These are phyloP conservation scores for Ochropacha duplaris DNA, from an alignment of 2,888 invertebrate species.

Conservation along the genomic window DNA sequence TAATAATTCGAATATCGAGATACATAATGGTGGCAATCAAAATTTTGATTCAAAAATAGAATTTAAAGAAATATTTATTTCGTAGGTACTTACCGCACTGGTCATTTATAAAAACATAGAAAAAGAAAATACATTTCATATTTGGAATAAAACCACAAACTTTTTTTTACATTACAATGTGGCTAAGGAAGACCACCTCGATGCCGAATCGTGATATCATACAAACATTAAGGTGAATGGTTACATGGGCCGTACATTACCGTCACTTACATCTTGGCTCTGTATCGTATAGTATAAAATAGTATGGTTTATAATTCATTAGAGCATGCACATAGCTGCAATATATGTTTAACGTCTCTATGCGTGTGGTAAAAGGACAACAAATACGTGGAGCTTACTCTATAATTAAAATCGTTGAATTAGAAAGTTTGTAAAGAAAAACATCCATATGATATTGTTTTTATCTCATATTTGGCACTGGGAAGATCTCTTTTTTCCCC, in stretches of 20 bases:
- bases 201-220: conserved; percentile 43
- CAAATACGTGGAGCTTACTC: background rate
- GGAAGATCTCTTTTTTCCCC: no score
- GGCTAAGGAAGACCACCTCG: conserved; percentile 34
- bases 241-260: conserved; percentile 35
- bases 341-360: conserved; percentile 15
- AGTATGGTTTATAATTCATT: conserved; percentile 22
- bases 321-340: conserved; percentile 3
- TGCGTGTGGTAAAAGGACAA: background rate
- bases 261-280: conserved; percentile 19
- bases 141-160: conserved; percentile 1
- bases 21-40: background rate
- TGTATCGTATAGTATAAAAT: conserved; percentile 6
- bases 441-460: no score
- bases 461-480: no score
- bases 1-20: no score
- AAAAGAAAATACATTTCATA: background rate
- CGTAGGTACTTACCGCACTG: background rate
- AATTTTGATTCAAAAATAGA: background rate
- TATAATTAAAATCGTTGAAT: conserved; percentile 6
- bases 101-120: background rate
- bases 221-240: conserved; percentile 44
- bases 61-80: background rate
- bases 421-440: no score
- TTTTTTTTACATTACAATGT: conserved; percentile 3